Base-by-base conservation (phyloP, 2,888 invertebrate genomes). In the Caenorhabditis wallacei region DNA sequence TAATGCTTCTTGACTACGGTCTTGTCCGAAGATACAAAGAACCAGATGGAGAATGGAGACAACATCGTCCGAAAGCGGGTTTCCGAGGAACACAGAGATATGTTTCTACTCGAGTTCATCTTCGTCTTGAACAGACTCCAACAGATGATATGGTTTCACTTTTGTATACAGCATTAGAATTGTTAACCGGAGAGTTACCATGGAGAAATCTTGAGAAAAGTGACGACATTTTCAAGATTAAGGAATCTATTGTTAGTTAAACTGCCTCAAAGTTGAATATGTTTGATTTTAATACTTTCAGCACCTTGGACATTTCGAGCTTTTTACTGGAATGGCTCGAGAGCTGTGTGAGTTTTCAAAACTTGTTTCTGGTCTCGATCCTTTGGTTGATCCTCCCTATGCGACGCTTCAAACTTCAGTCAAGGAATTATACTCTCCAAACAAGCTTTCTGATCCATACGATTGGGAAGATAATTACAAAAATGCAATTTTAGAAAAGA, bases 21-120 rank as follows among this genome's bases (percentile, higher is more conserved):
- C 74, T 89, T 10, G 87, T 88, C 8, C 84, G 89, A 11, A 80
- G 86, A 40, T 89, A 80, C 78, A 82, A 82, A 53, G 71, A 72
- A 10, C n/a, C 54, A 8, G 79, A 84, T 64, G 88, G 88, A 5
- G 76, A 81, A 43, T 71, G 84, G 63, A 71, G 88, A 11, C 64
- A 54, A 11, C 74, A 54, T 30, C 76, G 89, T 11, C 16, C 26
- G 8, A 64, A 71, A 26, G 87, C 88, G n/a, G 87, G 87, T 20
- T 87, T 87, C 48, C 72, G 89, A 4, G 89, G 89, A 40, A 89
- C 89, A n/a, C 75, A 82, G 20, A 83, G 88, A 57, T 89, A 89
- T 76, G 89, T 87, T 1, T 89, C 89, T 4, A 35, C 76, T 16
- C 71, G 88, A 26, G 88, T 88, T 1, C 88, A 88, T 71, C 53